A percentile compares a stretch with the other conserved stretches of the same genome.
phyloP scores from a whole-genome alignment of 2,797 vertebrate genomes.

The Lithobates sylvaticus region DNA sequence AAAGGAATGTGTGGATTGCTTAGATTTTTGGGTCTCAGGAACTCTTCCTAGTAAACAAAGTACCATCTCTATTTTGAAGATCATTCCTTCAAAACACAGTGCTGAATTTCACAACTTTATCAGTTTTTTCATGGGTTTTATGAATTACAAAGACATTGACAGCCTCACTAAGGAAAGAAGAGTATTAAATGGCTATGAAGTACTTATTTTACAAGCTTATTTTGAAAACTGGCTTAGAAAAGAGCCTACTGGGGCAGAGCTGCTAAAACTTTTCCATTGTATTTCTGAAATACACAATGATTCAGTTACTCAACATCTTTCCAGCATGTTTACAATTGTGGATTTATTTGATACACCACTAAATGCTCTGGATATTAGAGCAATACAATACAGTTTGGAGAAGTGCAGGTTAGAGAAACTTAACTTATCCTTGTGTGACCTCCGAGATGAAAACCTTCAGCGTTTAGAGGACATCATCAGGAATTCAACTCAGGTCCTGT shows the following conservation, averaged over 20 bases:
- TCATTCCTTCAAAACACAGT: not conserved
- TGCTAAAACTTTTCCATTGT: constrained; percentile 44
- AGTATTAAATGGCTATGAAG: not conserved
- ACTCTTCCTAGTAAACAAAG: not conserved
- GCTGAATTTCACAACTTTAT: constrained; percentile 19
- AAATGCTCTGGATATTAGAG: constrained; percentile 8
- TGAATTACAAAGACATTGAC: constrained; percentile 20
- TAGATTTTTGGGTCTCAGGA: constrained; percentile 29
- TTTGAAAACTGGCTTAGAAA: not conserved
- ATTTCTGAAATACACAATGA: constrained; percentile 44
- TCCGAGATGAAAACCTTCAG: constrained; percentile 23
- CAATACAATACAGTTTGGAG: constrained; percentile 26
- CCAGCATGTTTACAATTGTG: constrained; percentile 3
- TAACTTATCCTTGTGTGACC: constrained; percentile 32
- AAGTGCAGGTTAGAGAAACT: not conserved
- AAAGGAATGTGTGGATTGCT: constrained; percentile 13
- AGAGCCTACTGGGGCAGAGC: not conserved
- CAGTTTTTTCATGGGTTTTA: constrained; percentile 32
- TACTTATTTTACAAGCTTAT: constrained; percentile 16
- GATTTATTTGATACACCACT: constrained; percentile 23
- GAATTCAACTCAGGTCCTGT: constrained; percentile 19
- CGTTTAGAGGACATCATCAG: not conserved
- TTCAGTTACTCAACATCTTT: not conserved
- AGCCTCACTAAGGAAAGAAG: constrained; percentile 10
- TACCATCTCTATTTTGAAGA: constrained; percentile 1